Evolutionary conservation across 2,888 invertebrate genomes (phyloP).

Genomic region (Clostera curtula): DNA sequence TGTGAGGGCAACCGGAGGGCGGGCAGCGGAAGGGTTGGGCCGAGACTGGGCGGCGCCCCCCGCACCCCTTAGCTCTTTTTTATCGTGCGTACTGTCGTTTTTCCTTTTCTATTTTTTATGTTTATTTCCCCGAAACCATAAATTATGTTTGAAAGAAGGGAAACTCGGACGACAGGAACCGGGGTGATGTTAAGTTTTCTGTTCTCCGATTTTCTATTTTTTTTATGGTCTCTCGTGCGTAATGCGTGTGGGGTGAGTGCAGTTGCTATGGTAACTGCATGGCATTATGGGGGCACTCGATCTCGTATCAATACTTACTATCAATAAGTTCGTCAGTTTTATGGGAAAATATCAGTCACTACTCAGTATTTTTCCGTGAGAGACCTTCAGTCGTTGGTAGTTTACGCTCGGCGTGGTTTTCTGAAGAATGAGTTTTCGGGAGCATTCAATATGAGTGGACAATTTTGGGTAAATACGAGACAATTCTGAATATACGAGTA

Average conservation of each 20-base stretch:
- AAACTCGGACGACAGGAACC: conserved; percentile 73
- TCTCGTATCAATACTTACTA: conserved; percentile 31
- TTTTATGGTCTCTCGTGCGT: conserved; percentile 65
- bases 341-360: too few species aligned
- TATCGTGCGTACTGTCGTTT: conserved; percentile 75
- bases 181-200: conserved; percentile 66
- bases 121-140: conserved; percentile 76
- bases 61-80: conserved; percentile 64
- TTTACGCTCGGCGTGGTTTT: too few species aligned
- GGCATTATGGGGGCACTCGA: conserved; percentile 39
- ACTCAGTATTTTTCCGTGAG: too few species aligned
- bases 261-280: conserved; percentile 67
- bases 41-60: conserved; percentile 41
- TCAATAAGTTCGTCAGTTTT: too few species aligned
- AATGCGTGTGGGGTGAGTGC: conserved; percentile 55
- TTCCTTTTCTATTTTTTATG: conserved; percentile 76
- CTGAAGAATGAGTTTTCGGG: too few species aligned
- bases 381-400: too few species aligned
- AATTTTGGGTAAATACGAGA: too few species aligned
- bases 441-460: too few species aligned
- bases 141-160: conserved; percentile 76
- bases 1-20: conserved; percentile 48
- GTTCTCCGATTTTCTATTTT: conserved; percentile 54
- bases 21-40: conserved; percentile 65
- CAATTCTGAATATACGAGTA: too few species aligned